Base-by-base conservation (phyloP, 2,797 vertebrate species). In the Onychomys torridus region DNA sequence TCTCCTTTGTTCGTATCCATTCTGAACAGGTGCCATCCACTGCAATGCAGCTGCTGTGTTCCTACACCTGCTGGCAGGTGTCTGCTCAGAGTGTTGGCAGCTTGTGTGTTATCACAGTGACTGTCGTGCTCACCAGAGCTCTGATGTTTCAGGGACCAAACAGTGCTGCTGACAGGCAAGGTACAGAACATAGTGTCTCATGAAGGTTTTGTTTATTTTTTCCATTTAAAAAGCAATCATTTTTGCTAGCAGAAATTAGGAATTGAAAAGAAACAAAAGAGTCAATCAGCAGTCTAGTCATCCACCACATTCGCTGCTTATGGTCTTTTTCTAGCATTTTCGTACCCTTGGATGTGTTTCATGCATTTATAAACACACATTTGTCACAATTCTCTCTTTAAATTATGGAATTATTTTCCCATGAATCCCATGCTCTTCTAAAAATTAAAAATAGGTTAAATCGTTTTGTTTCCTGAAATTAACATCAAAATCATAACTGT, bases 371-470 rank as follows among this genome's bases (percentile, higher is more conserved):
- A 65, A 71, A 57, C 3, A 19, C 19, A 3, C 27, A 34, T 6
- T 34, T 57, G 52, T 78, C 69, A 13, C 34, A 57, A 6, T 77
- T 34, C 19, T 84, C 17, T 63, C n/a, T 84, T 84, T 46, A 49
- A 88, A 59, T 59, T 83, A 57, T 65, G 21, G 40, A 65, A 67
- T 40, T 75, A 65, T 67, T 78, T 88, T 40, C n/a, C 37, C 4
- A 27, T 13, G 7, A 93, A 65, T 73, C 79, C 78, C 25, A 59
- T 13, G 13, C 0, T 89, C 10, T 94, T 75, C n/a, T 27, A 67
- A 91, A 93, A 71, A 83, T 77, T 14, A 93, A 83, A 85, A 88
- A 73, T 32, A 23, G 27, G 37, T 21, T 79, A n/a, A 77, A 49
- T 61, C n/a, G 16, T 40, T 91, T 59, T 0, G 34, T 40, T 46